Base-by-base conservation (phyloP, 2,113 vertebrate species). In the Lophotis ruficrista region DNA sequence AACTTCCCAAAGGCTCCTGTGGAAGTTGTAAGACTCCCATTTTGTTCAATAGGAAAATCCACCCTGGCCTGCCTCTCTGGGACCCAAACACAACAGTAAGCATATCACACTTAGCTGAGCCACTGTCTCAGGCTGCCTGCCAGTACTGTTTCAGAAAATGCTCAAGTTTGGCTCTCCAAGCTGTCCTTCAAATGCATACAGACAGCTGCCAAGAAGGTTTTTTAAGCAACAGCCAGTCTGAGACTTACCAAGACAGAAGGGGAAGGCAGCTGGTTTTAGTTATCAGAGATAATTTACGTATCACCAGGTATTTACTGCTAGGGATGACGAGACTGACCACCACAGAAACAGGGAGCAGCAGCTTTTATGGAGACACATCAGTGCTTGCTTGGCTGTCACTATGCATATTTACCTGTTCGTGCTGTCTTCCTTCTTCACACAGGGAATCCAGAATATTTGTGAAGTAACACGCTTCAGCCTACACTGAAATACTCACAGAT, bases 151-250 rank as follows among this genome's bases (percentile, higher is more conserved):
- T 43, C 61, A 89, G 87, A 87, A 96, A 94, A 91, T 66, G 54
- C 61, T 91, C n/a, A 47, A 85, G 68, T 90, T 94, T 75, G 72
- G 62, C 66, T 85, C 92, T 92, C 83, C 61, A 82, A 68, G 38
- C 64, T 93, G 87, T 75, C 95, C 75, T 70, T 96, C 85, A 73
- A 12, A 72, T 61, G 69, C 78, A 48, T 60, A 25, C 31, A 79
- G 70, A 76, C 89, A 95, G 83, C 76, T 91, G 93, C 35, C 69
- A 75, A 89, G 80, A 66, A 71, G 69, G 24, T 87, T 91, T 93
- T 94, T 82, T 57, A 94, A 79, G 83, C 53, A 73, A 25, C 35
- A 23, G 37, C 7, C 5, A 47, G 60, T 66, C 61, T 70, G 43
- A 87, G 24, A 54, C 66, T 94, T 84, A 30, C 61, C 31, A 48